These are phyloP conservation scores for Leptodactylus fallax DNA, from an alignment of 2,797 vertebrate genomes.

Conservation along the genomic window DNA sequence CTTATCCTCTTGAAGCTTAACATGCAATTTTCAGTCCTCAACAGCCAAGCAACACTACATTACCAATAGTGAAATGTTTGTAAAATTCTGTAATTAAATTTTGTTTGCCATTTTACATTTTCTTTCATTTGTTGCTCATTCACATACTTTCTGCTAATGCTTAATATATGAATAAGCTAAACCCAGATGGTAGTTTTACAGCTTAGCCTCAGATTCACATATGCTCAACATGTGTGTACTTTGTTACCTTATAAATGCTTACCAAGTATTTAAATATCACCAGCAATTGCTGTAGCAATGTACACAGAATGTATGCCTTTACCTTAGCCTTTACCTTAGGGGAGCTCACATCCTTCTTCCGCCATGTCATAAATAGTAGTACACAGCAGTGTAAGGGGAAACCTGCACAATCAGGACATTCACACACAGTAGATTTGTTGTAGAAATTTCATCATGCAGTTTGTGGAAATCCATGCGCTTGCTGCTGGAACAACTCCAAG, in stretches of 20 bases:
- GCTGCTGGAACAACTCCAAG: too few relatives aligned
- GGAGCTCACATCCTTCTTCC: too few relatives aligned
- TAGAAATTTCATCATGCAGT: too few relatives aligned
- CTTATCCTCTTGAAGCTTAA: too few relatives aligned
- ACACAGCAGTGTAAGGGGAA: too few relatives aligned
- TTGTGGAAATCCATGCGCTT: too few relatives aligned
- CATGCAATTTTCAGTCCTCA: not conserved
- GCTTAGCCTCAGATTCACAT: not conserved
- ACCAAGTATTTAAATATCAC: too few relatives aligned
- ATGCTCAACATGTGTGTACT: not conserved
- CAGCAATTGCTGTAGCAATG: not conserved
- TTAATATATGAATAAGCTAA: not conserved
- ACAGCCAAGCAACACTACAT: too few relatives aligned
- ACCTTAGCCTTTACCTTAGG: too few relatives aligned
- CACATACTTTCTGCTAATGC: not conserved
- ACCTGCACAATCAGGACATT: too few relatives aligned
- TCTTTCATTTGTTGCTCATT: not conserved
- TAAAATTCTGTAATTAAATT: not conserved
- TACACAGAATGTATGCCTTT: not conserved
- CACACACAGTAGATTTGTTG: too few relatives aligned
- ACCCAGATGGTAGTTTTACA: not conserved
- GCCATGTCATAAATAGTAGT: too few relatives aligned
- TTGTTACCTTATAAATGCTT: not conserved
- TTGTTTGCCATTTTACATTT: not conserved
- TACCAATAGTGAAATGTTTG: not conserved